Evolutionary conservation across 2,113 vertebrate species (phyloP).

Genomic region (Prunella himalayana): DNA sequence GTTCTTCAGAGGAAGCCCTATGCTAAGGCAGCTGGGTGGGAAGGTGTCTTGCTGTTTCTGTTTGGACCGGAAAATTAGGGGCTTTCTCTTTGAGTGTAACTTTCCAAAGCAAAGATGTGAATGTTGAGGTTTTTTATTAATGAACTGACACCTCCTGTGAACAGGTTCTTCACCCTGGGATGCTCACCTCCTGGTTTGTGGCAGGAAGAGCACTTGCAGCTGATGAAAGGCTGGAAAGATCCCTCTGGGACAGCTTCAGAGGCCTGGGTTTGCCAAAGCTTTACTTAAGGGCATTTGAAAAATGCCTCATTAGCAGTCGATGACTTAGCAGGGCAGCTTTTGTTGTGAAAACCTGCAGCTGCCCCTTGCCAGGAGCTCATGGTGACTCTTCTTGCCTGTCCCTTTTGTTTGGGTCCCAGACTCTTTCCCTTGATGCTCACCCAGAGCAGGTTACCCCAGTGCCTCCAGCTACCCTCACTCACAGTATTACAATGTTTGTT

Average conservation of each 20-base stretch:
- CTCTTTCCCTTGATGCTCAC: background rate
- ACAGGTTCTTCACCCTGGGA: background rate
- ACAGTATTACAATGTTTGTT: background rate
- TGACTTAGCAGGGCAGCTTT: background rate
- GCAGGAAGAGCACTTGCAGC: background rate
- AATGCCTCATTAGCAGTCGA: conserved; percentile 14
- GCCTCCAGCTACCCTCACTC: background rate
- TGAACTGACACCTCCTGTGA: background rate
- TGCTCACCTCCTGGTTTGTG: background rate
- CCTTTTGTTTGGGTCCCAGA: background rate
- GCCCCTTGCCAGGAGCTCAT: background rate
- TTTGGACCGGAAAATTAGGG: background rate
- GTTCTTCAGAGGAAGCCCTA: background rate
- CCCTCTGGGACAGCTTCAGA: background rate
- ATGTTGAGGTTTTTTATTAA: background rate
- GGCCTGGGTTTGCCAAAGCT: background rate
- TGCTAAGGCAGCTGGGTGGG: background rate
- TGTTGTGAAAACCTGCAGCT: background rate
- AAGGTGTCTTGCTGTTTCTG: background rate
- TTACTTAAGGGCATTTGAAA: conserved; percentile 13
- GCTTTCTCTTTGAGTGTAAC: background rate
- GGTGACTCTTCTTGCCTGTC: background rate
- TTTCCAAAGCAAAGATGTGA: background rate
- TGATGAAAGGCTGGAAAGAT: conserved; percentile 22
- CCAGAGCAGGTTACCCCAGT: background rate